Conservation (phyloP, 2,797 vertebrate genomes). For the Synanceia verrucosa region DNA sequence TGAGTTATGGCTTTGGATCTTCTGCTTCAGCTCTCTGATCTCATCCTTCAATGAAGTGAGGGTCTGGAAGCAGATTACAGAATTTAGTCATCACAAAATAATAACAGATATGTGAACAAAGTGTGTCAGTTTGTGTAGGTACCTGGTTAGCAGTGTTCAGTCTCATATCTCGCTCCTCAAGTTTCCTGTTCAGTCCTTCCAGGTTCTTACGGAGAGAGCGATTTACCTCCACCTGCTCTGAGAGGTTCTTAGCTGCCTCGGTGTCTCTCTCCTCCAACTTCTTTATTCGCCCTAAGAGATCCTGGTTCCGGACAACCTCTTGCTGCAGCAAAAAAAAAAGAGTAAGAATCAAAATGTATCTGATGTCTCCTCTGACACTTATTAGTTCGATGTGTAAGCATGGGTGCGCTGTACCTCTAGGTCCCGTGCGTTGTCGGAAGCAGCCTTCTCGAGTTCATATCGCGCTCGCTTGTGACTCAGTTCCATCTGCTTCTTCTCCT, state of each 20-base stretch:
- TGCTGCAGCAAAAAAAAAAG: constrained; percentile 75
- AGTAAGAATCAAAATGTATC: neutral
- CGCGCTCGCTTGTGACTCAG: constrained; percentile 95
- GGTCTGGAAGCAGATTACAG: constrained; percentile 55
- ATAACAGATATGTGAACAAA: constrained; percentile 4
- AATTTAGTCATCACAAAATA: neutral
- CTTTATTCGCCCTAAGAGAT: constrained; percentile 86
- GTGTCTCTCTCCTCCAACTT: constrained; percentile 87
- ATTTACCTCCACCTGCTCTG: constrained; percentile 85
- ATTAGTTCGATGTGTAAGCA: neutral
- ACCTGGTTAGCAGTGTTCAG: constrained; percentile 87
- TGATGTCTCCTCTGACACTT: neutral
- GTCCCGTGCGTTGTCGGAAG: constrained; percentile 85
- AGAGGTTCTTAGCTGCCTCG: constrained; percentile 79
- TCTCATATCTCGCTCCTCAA: constrained; percentile 87
- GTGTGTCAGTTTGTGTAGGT: constrained; percentile 20
- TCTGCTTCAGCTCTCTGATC: constrained; percentile 79
- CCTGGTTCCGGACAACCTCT: constrained; percentile 90
- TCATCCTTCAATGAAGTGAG: constrained; percentile 78
- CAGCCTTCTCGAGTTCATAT: constrained; percentile 92
- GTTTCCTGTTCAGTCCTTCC: constrained; percentile 84
- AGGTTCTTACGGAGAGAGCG: constrained; percentile 82
- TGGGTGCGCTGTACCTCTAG: constrained; percentile 83
- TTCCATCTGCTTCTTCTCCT: constrained; percentile 97
- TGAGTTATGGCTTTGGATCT: constrained; percentile 78